phyloP scores from a whole-genome alignment of 1,140 invertebrate genomes.

The Euura lappo region DNA sequence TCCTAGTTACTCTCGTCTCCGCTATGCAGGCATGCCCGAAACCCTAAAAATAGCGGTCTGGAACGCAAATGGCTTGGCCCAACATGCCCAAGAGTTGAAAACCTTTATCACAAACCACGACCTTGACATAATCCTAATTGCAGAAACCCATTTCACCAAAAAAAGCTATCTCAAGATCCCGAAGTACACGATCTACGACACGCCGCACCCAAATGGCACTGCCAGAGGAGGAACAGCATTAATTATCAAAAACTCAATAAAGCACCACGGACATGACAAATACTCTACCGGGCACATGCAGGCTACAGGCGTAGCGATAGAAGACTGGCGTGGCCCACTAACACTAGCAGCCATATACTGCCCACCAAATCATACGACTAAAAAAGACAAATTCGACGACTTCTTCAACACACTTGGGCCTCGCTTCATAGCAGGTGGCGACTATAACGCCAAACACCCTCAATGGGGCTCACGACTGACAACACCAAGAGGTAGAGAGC shows the following conservation, averaged over 20 bases:
- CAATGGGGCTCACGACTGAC: conserved; percentile 49
- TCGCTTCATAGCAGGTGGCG: conserved; percentile 38
- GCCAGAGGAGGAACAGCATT: conserved; percentile 34
- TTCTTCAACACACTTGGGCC: conserved; percentile 29
- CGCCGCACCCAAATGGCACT: conserved; percentile 28
- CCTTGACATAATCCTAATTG: conserved; percentile 24
- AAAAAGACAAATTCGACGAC: conserved; percentile 23
- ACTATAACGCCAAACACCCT: conserved; percentile 39
- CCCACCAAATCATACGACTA: conserved; percentile 30
- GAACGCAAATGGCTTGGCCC: conserved; percentile 27
- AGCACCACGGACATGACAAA: conserved; percentile 23
- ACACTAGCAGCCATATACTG: conserved; percentile 31
- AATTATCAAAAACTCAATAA: conserved; percentile 31
- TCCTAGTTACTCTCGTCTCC: neutral
- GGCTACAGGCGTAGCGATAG: conserved; percentile 27
- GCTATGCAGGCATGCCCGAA: neutral
- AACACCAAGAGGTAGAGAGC: conserved; percentile 38
- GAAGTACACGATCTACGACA: conserved; percentile 26
- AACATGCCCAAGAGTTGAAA: conserved; percentile 24
- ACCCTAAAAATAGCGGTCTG: conserved; percentile 18
- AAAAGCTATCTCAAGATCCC: conserved; percentile 27
- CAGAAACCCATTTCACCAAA: conserved; percentile 28
- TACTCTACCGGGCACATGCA: conserved; percentile 23
- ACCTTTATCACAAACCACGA: conserved; percentile 20
- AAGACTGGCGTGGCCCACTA: neutral